Conservation (phyloP, 1,140 invertebrate genomes). For the Drosophila lowei region DNA sequence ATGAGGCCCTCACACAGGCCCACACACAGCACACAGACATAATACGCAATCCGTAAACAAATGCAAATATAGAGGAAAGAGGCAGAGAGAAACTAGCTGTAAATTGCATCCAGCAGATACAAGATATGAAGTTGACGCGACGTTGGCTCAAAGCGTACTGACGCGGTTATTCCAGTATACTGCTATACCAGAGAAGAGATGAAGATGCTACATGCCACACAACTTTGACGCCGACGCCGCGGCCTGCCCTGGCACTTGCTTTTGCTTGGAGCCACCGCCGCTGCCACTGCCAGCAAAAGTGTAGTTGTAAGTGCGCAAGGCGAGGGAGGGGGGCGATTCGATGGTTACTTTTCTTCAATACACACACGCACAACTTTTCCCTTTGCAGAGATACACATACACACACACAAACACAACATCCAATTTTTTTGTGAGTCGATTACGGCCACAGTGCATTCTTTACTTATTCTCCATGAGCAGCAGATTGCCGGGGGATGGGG, state of each 20-base stretch:
- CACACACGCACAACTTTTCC: constrained; percentile 67
- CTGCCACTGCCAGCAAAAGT: constrained; percentile 1
- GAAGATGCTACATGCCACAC: constrained; percentile 62
- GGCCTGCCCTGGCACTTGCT: constrained; percentile 34
- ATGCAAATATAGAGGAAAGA: constrained; percentile 30
- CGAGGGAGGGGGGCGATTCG: constrained; percentile 19
- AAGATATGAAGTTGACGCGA: constrained; percentile 51
- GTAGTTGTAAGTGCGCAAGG: constrained; percentile 18
- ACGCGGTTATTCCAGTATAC: constrained; percentile 79
- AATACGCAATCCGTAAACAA: constrained; percentile 63
- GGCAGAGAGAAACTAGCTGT: constrained; percentile 42
- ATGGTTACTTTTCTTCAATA: constrained; percentile 78
- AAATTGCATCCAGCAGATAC: constrained; percentile 34
- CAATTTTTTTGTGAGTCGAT: constrained; percentile 57
- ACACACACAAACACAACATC: constrained; percentile 39
- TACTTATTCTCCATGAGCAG: constrained; percentile 39
- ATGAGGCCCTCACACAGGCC: too few species aligned
- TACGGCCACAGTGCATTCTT: constrained; percentile 43
- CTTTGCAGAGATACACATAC: constrained; percentile 64
- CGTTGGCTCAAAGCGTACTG: constrained; percentile 64
- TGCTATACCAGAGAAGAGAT: constrained; percentile 47
- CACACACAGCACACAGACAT: constrained; percentile 10
- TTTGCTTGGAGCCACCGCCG: constrained; percentile 37
- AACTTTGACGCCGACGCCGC: constrained; percentile 33
- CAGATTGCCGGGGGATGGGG: constrained; percentile 18